Evolutionary conservation across 2,888 invertebrate species (phyloP).

Genomic region (Cryptocephalus primarius): DNA sequence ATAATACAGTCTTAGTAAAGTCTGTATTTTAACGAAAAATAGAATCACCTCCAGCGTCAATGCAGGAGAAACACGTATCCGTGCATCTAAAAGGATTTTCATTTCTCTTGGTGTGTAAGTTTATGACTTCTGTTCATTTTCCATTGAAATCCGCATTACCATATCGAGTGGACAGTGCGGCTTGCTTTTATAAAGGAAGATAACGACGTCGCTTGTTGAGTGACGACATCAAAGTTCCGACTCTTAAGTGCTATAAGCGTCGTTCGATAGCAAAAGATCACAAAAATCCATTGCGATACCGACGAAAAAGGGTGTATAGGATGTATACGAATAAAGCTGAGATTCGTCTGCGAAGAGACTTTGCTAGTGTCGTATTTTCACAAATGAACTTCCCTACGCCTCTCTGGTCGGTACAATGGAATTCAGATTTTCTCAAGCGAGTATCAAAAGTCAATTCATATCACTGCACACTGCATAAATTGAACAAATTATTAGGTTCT

Average conservation of each 20-base stretch:
- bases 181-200: constrained; percentile 17
- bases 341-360: not conserved
- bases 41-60: no score
- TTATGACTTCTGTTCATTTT: not conserved
- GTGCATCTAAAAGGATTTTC: no score
- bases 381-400: constrained; percentile 1
- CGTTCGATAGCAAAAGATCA: not conserved
- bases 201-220: constrained; percentile 19
- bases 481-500: constrained; percentile 24
- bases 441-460: constrained; percentile 25
- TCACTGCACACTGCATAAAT: constrained; percentile 23
- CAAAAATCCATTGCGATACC: not conserved
- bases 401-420: constrained; percentile 20
- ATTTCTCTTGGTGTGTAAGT: not conserved
- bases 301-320: not conserved
- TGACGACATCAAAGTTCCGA: constrained; percentile 23
- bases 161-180: constrained; percentile 22
- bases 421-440: constrained; percentile 26
- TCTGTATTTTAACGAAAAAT: no score
- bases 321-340: not conserved
- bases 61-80: no score
- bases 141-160: constrained; percentile 16
- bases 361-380: not conserved
- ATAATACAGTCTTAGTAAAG: no score
- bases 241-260: constrained; percentile 20